Conservation (phyloP, 1,140 invertebrate species). For the Aricia agestis region DNA sequence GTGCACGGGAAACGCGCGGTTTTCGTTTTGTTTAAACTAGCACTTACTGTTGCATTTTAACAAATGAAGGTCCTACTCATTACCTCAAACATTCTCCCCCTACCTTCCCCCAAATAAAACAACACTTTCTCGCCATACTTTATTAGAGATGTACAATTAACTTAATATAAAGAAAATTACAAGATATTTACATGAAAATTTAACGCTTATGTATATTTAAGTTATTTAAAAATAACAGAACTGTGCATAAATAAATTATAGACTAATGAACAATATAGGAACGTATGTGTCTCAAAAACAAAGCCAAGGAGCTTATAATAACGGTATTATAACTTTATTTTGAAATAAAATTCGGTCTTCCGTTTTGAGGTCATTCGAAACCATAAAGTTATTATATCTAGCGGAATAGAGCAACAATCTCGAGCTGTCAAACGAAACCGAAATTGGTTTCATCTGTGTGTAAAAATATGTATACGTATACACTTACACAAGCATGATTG, state of each 20-base stretch:
- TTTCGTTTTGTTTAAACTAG: too few species aligned
- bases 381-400: too few species aligned
- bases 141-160: conserved; percentile 72
- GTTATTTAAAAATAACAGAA: conserved; percentile 23
- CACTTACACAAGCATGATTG: too few species aligned
- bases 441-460: too few species aligned
- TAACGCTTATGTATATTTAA: conserved; percentile 54
- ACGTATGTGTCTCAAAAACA: conserved; percentile 4
- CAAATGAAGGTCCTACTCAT: background rate
- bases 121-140: conserved; percentile 39
- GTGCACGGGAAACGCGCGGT: too few species aligned
- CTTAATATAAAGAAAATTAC: conserved; percentile 66
- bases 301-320: background rate
- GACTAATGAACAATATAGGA: conserved; percentile 4
- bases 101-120: conserved; percentile 19
- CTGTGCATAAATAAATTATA: conserved; percentile 25
- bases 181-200: conserved; percentile 69
- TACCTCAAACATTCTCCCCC: background rate
- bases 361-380: too few species aligned
- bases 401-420: too few species aligned
- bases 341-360: too few species aligned
- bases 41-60: too few species aligned
- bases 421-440: too few species aligned
- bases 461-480: too few species aligned
- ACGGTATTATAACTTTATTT: background rate